Evolutionary conservation across 2,113 vertebrate species (phyloP).

Genomic region (Osmerus eperlanus): DNA sequence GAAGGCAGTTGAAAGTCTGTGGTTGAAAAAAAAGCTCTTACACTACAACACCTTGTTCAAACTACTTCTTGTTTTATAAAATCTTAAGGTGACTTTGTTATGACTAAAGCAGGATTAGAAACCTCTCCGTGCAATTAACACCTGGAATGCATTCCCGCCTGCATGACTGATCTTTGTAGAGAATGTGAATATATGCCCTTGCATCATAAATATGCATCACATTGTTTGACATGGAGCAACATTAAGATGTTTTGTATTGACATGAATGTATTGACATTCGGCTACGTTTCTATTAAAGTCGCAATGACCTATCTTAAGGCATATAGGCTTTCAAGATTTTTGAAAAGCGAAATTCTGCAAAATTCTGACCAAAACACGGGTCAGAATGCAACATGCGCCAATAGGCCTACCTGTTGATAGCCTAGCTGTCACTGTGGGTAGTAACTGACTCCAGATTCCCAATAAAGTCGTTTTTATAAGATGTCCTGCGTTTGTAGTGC

Average conservation of each 20-base stretch:
- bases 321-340: not conserved
- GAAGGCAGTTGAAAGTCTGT: conserved; percentile 2
- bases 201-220: too few species aligned
- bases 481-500: conserved; percentile 21
- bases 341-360: too few species aligned
- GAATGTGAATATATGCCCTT: too few species aligned
- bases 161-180: not conserved
- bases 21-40: conserved; percentile 12
- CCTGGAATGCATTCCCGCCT: not conserved
- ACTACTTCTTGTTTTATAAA: conserved; percentile 2
- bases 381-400: not conserved
- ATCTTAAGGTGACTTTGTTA: not conserved
- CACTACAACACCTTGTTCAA: conserved; percentile 1
- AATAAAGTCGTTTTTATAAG: conserved; percentile 28
- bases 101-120: not conserved
- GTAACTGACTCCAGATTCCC: not conserved
- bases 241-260: too few species aligned
- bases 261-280: too few species aligned
- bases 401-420: conserved; percentile 26
- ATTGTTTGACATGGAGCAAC: too few species aligned
- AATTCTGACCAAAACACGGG: too few species aligned
- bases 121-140: conserved; percentile 4
- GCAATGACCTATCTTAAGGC: not conserved
- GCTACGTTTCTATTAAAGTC: not conserved
- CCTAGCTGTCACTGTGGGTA: conserved; percentile 12